Percentiles rank a stretch among this genome's conserved stretches.
phyloP scores from a whole-genome alignment of 2,888 invertebrate species.

The Monopis laevigella region DNA sequence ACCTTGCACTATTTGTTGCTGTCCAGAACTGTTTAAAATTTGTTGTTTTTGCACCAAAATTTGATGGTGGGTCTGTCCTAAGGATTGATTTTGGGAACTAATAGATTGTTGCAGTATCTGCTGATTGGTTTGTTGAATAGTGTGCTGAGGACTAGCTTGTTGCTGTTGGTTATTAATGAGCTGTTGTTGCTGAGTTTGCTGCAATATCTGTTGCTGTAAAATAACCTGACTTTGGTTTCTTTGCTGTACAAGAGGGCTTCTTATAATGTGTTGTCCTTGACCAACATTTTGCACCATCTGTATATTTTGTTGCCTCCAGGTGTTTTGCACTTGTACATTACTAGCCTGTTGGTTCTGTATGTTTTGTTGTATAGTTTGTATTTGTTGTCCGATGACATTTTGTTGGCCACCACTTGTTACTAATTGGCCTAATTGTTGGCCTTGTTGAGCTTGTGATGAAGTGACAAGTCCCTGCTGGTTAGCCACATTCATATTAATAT shows the following conservation, averaged over 20 bases:
- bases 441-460: conserved; percentile 44
- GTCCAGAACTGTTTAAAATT: conserved; percentile 61
- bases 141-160: conserved; percentile 62
- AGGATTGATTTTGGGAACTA: conserved; percentile 59
- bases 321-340: conserved; percentile 43
- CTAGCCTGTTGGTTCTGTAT: conserved; percentile 46
- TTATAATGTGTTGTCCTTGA: conserved; percentile 60
- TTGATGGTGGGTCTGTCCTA: conserved; percentile 59
- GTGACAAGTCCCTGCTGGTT: conserved; percentile 49
- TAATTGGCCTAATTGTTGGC: conserved; percentile 53
- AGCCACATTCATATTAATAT: conserved; percentile 53
- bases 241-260: conserved; percentile 54
- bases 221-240: conserved; percentile 62
- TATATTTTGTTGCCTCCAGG: conserved; percentile 61
- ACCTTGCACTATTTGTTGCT: conserved; percentile 58
- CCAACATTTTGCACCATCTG: conserved; percentile 58
- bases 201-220: conserved; percentile 67
- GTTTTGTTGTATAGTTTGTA: conserved; percentile 56
- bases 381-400: conserved; percentile 54
- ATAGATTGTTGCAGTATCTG: conserved; percentile 70
- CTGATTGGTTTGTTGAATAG: conserved; percentile 63
- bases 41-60: conserved; percentile 67
- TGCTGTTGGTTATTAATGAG: conserved; percentile 47
- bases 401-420: conserved; percentile 44
- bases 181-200: conserved; percentile 54